Conservation (phyloP, 2,113 vertebrate genomes). For the Chlamydotis undulata region DNA sequence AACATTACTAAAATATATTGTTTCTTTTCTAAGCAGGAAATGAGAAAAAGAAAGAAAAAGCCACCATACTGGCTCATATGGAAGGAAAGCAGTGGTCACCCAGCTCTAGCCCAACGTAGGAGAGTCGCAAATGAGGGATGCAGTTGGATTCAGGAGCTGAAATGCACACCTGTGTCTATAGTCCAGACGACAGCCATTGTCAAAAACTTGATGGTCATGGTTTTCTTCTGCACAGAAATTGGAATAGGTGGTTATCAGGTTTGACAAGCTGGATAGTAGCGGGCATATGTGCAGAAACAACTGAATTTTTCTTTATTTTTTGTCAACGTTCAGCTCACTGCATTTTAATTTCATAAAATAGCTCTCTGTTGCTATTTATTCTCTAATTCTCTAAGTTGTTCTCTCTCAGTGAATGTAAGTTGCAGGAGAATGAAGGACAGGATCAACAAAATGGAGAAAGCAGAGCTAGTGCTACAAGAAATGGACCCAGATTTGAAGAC, state of each 20-base stretch:
- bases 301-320: background rate
- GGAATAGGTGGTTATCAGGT: background rate
- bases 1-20: no score
- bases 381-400: background rate
- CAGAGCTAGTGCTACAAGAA: background rate
- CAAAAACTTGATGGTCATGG: background rate
- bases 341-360: background rate
- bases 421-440: background rate
- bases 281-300: background rate
- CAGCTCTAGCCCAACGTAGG: background rate
- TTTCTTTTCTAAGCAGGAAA: no score
- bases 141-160: background rate
- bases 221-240: background rate
- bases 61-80: no score
- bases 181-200: background rate
- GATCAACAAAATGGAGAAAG: background rate
- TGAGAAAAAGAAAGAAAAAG: no score
- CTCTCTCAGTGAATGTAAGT: background rate
- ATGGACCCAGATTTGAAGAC: background rate
- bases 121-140: fast-evolving
- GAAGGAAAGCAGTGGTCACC: background rate
- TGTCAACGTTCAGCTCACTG: background rate
- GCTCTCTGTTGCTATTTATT: background rate
- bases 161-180: background rate
- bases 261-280: background rate